A percentile compares a stretch with the other conserved stretches of the same genome.
phyloP scores from a whole-genome alignment of 2,113 vertebrate genomes.

The Globicephala melas region DNA sequence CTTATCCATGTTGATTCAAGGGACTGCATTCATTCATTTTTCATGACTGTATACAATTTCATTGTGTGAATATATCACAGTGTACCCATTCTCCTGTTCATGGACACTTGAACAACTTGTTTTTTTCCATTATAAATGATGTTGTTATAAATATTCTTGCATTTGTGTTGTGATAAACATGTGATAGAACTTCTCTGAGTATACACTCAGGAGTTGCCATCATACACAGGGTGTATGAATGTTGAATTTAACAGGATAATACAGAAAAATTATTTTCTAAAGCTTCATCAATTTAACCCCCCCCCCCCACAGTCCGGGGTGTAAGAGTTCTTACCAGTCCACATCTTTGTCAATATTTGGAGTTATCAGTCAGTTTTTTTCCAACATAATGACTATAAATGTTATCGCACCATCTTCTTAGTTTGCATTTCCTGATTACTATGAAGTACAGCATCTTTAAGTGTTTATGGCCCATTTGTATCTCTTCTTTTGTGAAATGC shows the following conservation, averaged over 20 bases:
- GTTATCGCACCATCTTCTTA: neutral
- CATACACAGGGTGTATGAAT: neutral
- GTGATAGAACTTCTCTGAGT: neutral
- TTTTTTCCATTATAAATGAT: neutral
- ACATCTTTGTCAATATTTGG: neutral
- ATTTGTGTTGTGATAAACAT: neutral
- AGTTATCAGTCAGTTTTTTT: neutral
- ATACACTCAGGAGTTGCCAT: neutral
- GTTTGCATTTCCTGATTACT: neutral
- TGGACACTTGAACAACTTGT: neutral
- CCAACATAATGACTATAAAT: neutral
- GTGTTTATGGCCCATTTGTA: neutral
- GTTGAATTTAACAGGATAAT: neutral
- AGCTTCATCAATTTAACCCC: neutral
- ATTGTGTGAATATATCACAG: neutral
- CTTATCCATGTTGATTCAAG: neutral
- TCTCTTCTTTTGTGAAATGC: neutral
- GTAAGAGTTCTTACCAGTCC: neutral
- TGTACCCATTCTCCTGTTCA: neutral
- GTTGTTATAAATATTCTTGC: neutral
- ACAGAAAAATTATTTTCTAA: neutral
- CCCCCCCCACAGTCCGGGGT: too few species aligned
- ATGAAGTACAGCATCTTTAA: neutral
- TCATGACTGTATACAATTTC: neutral
- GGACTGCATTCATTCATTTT: neutral